Evolutionary conservation across 2,797 vertebrate species (phyloP).

Genomic region (Phrynocephalus forsythii): DNA sequence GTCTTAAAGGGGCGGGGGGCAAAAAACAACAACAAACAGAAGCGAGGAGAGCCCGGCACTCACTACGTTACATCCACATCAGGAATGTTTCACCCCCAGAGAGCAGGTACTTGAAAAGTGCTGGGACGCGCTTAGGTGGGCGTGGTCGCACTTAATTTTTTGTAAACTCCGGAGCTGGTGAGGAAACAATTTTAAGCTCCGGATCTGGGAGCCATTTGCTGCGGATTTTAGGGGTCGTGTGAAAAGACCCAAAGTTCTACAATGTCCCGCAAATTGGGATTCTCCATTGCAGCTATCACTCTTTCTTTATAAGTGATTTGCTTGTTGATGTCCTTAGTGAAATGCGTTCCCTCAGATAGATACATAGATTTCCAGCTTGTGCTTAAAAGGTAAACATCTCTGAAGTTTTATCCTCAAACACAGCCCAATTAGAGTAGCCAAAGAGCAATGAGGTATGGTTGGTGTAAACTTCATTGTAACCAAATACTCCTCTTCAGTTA

Average conservation of each 20-base stretch:
- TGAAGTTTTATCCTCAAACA: slow-evolving; percentile 96
- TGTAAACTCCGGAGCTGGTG: no score
- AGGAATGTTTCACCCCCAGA: no score
- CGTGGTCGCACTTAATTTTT: no score
- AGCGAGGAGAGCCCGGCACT: no score
- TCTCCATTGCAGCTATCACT: slow-evolving; percentile 97
- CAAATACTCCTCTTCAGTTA: slow-evolving; percentile 88
- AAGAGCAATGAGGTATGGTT: slow-evolving; percentile 95
- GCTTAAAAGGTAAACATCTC: slow-evolving; percentile 94
- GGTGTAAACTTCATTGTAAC: slow-evolving; percentile 95
- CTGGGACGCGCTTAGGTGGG: no score
- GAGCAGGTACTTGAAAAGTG: no score
- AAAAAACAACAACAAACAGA: no score
- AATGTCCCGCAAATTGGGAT: slow-evolving; percentile 92
- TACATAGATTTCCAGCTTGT: slow-evolving; percentile 99
- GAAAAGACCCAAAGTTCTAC: slow-evolving; percentile 79
- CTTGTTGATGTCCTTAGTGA: slow-evolving; percentile 97
- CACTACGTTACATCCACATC: no score
- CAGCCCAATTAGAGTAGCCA: slow-evolving; percentile 97
- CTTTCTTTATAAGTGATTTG: slow-evolving; percentile 99
- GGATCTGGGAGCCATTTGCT: no score
- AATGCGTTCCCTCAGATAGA: slow-evolving; percentile 95
- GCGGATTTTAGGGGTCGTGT: no score
- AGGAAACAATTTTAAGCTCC: no score
- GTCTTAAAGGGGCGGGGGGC: no score